Conservation (phyloP, 2,888 invertebrate species). For the Atethmia centrago region DNA sequence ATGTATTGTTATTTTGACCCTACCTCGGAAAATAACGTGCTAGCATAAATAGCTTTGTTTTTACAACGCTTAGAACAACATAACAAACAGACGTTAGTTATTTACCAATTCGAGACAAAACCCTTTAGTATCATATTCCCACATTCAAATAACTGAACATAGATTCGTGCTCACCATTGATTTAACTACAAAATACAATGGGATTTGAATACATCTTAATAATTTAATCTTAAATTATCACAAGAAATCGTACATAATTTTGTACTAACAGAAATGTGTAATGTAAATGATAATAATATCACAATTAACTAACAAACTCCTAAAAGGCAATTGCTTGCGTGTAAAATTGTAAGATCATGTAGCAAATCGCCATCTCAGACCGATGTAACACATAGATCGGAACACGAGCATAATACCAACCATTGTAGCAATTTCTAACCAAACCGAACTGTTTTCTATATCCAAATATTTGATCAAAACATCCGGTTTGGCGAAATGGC, state of each 20-base stretch:
- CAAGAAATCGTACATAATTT: constrained; percentile 43
- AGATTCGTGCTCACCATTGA: constrained; percentile 4
- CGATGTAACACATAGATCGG: constrained; percentile 90
- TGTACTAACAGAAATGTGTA: constrained; percentile 63
- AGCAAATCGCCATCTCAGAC: constrained; percentile 89
- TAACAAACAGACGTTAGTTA: constrained; percentile 3
- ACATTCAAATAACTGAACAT: constrained; percentile 26
- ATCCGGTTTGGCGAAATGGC: constrained; percentile 92
- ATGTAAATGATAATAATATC: constrained; percentile 49
- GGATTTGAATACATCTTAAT: constrained; percentile 32
- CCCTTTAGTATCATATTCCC: constrained; percentile 7
- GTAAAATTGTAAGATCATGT: constrained; percentile 76
- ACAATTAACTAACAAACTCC: constrained; percentile 35
- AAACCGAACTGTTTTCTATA: constrained; percentile 90
- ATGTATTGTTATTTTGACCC: constrained; percentile 14
- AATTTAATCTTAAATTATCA: constrained; percentile 50
- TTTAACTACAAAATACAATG: constrained; percentile 9
- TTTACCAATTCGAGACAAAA: constrained; percentile 43
- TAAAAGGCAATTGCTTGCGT: not conserved
- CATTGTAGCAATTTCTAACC: constrained; percentile 90
- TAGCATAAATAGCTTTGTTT: not conserved
- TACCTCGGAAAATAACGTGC: not conserved
- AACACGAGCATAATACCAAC: constrained; percentile 89
- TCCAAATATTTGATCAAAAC: constrained; percentile 91
- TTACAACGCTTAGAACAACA: not conserved